phyloP scores from a whole-genome alignment of 1,140 invertebrate genomes.

The Mizuhopecten yessoensis region DNA sequence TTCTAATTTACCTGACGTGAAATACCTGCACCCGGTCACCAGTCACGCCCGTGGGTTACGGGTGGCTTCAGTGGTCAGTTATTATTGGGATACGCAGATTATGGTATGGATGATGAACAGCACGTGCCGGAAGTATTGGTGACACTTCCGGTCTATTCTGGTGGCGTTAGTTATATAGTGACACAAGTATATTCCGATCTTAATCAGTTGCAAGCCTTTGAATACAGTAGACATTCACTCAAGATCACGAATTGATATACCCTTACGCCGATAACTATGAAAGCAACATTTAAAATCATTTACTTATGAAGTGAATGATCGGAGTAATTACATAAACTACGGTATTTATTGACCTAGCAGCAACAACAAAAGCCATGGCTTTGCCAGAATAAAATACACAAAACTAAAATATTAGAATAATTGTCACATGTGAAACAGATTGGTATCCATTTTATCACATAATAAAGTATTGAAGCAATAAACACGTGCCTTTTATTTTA shows the following conservation, averaged over 20 bases:
- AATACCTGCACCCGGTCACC: conserved; percentile 11
- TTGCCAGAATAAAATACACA: no score
- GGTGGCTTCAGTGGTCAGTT: neutral
- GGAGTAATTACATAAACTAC: no score
- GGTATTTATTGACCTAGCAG: no score
- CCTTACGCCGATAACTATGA: no score
- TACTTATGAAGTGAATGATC: no score
- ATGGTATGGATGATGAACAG: neutral
- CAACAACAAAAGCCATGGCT: no score
- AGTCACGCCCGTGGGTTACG: neutral
- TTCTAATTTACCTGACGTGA: neutral
- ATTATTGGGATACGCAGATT: neutral
- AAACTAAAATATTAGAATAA: no score
- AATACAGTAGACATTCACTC: neutral
- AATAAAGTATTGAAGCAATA: no score
- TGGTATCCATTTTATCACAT: no score
- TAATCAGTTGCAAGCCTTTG: neutral
- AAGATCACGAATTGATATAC: neutral
- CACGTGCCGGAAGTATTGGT: neutral
- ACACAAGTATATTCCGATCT: neutral
- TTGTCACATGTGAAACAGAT: no score
- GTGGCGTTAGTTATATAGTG: neutral
- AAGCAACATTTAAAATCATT: no score
- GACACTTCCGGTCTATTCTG: conserved; percentile 11
- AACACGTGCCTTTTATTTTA: no score